Percentiles rank a stretch among this genome's conserved stretches.
phyloP scores from a whole-genome alignment of 92 coral and sea anemone species.

The Montipora capitata region DNA sequence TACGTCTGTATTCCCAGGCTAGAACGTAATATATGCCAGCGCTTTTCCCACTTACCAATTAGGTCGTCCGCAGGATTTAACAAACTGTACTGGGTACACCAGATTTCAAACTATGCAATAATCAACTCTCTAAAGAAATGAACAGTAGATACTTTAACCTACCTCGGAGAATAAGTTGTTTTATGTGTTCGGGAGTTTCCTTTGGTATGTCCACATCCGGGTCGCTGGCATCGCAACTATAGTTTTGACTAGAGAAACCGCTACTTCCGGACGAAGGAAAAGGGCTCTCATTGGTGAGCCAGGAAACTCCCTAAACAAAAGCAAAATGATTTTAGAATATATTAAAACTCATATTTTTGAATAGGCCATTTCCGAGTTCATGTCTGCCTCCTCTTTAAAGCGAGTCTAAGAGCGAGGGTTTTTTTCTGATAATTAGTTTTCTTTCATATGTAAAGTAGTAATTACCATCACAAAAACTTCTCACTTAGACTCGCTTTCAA shows the following conservation, averaged over 20 bases:
- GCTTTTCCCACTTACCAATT: too few relatives aligned
- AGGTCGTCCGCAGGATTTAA: too few relatives aligned
- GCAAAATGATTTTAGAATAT: neutral
- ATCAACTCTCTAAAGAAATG: too few relatives aligned
- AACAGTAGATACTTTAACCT: neutral
- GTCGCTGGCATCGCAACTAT: neutral
- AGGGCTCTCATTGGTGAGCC: neutral
- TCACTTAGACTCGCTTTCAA: too few relatives aligned
- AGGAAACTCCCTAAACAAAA: neutral
- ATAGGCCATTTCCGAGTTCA: neutral
- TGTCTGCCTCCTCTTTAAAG: too few relatives aligned
- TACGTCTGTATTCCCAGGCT: too few relatives aligned
- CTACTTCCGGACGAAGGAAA: neutral
- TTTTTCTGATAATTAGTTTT: too few relatives aligned
- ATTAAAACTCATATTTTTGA: neutral
- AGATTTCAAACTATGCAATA: neutral
- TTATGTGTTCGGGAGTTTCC: slow-evolving; percentile 11
- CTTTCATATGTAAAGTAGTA: too few relatives aligned
- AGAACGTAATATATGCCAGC: too few relatives aligned
- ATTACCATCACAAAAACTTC: too few relatives aligned
- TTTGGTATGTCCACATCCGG: slow-evolving; percentile 5
- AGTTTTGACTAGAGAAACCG: neutral
- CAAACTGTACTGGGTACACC: too few relatives aligned
- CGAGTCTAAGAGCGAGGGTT: too few relatives aligned
- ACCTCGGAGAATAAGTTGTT: neutral